Conservation (phyloP, 2,888 invertebrate species). For the Luperina testacea region DNA sequence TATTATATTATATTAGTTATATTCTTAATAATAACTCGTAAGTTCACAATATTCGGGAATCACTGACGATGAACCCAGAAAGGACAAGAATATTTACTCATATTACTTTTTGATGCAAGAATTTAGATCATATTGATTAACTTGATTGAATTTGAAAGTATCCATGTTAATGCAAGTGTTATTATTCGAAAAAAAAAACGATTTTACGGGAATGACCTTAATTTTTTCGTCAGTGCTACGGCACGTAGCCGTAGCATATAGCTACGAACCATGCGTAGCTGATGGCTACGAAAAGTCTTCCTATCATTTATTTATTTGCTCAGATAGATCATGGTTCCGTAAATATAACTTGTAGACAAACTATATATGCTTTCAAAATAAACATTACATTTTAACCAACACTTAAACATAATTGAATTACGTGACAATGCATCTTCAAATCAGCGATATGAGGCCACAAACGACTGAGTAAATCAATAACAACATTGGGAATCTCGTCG, state of each 20-base stretch:
- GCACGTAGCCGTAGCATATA: conserved; percentile 28
- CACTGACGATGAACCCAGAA: not conserved
- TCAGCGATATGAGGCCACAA: conserved; percentile 76
- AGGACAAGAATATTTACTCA: not conserved
- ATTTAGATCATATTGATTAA: not conserved
- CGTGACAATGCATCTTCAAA: conserved; percentile 65
- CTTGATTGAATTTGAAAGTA: not conserved
- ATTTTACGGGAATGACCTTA: not conserved
- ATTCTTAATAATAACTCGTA: not conserved
- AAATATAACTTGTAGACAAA: not conserved
- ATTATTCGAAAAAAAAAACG: not conserved
- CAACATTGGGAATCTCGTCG: conserved; percentile 80
- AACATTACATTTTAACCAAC: conserved; percentile 3
- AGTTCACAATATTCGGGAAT: not conserved
- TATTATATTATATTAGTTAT: too few species aligned
- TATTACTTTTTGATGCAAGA: not conserved
- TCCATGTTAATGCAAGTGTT: not conserved
- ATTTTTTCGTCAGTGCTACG: conserved; percentile 7
- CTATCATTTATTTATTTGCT: not conserved
- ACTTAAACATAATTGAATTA: conserved; percentile 47
- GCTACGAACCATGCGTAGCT: conserved; percentile 25
- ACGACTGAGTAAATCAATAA: conserved; percentile 83
- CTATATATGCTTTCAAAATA: not conserved
- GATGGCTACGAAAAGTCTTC: conserved; percentile 10
- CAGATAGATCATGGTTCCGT: not conserved